These are phyloP conservation scores for Syrmaticus mikado DNA, from an alignment of 2,113 vertebrate genomes.

Conservation along the genomic window DNA sequence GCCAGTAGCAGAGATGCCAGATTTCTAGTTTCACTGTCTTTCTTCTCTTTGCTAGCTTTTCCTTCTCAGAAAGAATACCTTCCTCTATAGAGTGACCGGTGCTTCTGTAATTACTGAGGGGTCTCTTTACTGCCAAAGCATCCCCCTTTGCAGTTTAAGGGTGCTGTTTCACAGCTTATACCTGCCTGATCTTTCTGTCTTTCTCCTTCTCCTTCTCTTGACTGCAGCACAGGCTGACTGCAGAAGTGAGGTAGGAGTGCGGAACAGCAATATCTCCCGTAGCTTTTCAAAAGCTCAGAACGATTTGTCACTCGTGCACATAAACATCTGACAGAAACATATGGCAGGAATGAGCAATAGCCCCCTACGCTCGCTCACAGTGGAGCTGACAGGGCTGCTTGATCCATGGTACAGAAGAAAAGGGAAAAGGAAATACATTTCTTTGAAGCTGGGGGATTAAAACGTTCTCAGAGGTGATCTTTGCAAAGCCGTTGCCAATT, in stretches of 20 bases:
- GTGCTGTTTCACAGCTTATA: neutral
- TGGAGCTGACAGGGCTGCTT: neutral
- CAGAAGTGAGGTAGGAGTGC: neutral
- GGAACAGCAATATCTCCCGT: neutral
- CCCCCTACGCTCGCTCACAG: neutral
- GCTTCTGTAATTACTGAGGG: neutral
- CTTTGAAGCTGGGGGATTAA: neutral
- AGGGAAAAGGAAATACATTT: neutral
- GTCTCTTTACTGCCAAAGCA: neutral
- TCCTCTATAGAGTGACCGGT: neutral
- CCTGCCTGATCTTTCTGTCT: neutral
- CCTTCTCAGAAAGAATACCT: neutral
- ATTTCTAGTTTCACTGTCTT: neutral
- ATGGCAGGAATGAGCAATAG: constrained; percentile 44
- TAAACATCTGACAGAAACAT: constrained; percentile 44
- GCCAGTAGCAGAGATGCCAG: neutral
- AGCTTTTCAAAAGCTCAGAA: constrained; percentile 14
- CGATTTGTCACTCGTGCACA: neutral
- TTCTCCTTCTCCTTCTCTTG: neutral
- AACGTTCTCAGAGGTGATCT: neutral
- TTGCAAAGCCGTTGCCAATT: neutral
- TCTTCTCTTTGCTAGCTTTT: neutral
- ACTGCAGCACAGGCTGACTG: neutral
- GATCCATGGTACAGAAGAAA: neutral
- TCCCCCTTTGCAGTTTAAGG: neutral